These are phyloP conservation scores for Maniola jurtina DNA, from an alignment of 1,140 invertebrate species.

Conservation along the genomic window DNA sequence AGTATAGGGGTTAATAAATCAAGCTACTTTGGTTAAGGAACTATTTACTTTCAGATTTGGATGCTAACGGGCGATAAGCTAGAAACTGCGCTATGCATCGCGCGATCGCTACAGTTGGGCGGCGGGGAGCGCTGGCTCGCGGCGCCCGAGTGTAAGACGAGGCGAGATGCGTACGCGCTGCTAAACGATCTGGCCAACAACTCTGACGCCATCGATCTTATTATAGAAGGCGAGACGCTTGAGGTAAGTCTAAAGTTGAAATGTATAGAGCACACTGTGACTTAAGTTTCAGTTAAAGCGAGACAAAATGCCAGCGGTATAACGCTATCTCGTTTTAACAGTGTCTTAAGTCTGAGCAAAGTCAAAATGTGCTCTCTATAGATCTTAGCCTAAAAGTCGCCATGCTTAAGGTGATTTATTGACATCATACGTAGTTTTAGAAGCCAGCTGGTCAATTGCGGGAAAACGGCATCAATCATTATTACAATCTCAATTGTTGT, in stretches of 20 bases:
- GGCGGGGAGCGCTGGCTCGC: slow-evolving; percentile 86
- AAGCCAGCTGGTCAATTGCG: no score
- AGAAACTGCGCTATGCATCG: slow-evolving; percentile 99
- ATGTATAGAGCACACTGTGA: no score
- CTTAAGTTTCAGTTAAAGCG: no score
- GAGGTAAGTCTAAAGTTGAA: slow-evolving; percentile 85
- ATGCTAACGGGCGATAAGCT: slow-evolving; percentile 99
- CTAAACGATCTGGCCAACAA: slow-evolving; percentile 71
- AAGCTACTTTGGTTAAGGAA: neutral
- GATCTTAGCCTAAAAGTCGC: no score
- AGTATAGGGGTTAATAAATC: no score
- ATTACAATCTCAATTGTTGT: no score
- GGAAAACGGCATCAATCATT: no score
- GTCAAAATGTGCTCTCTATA: no score
- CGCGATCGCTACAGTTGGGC: slow-evolving; percentile 95
- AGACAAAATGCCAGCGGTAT: no score
- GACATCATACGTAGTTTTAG: no score
- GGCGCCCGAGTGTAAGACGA: slow-evolving; percentile 86
- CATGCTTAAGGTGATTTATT: neutral
- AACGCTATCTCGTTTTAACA: no score
- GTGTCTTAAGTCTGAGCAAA: no score
- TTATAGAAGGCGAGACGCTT: slow-evolving; percentile 95
- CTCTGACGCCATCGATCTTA: slow-evolving; percentile 90
- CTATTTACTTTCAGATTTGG: slow-evolving; percentile 87
- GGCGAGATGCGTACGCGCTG: slow-evolving; percentile 95